phyloP scores from a whole-genome alignment of 2,797 vertebrate species.

The Vespertilio murinus region DNA sequence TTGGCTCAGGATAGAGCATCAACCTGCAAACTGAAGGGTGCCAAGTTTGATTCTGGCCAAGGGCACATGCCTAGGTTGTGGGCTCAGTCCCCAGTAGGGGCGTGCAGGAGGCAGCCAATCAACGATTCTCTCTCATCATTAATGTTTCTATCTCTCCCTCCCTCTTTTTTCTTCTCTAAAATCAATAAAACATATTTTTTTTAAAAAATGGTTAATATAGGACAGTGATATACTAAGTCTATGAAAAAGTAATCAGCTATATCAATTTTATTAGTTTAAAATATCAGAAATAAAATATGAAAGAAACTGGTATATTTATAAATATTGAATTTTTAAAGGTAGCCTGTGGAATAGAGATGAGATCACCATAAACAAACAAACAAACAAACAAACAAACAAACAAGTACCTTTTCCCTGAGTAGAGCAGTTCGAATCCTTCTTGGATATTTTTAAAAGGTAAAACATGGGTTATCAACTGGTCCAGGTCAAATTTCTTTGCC shows the following conservation, averaged over 20 bases:
- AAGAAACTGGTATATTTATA: neutral
- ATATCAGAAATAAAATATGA: neutral
- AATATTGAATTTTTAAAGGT: neutral
- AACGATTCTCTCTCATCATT: too few relatives aligned
- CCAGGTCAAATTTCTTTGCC: conserved; percentile 89
- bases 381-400: neutral
- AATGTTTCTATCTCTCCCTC: too few relatives aligned
- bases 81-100: too few relatives aligned
- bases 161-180: too few relatives aligned
- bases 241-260: neutral
- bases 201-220: neutral
- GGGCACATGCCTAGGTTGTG: too few relatives aligned
- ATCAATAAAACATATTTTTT: neutral
- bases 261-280: neutral
- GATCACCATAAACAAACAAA: neutral
- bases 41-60: too few relatives aligned
- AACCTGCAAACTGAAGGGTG: too few relatives aligned
- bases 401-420: conserved; percentile 87
- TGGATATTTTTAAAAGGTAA: conserved; percentile 88
- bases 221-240: neutral
- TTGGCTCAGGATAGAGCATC: too few relatives aligned
- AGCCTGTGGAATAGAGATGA: neutral
- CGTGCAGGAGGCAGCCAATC: too few relatives aligned
- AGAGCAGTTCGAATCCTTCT: conserved; percentile 89
- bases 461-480: conserved; percentile 91